Conservation (phyloP, 2,888 invertebrate species). For the Digitonthophagus gazella region DNA sequence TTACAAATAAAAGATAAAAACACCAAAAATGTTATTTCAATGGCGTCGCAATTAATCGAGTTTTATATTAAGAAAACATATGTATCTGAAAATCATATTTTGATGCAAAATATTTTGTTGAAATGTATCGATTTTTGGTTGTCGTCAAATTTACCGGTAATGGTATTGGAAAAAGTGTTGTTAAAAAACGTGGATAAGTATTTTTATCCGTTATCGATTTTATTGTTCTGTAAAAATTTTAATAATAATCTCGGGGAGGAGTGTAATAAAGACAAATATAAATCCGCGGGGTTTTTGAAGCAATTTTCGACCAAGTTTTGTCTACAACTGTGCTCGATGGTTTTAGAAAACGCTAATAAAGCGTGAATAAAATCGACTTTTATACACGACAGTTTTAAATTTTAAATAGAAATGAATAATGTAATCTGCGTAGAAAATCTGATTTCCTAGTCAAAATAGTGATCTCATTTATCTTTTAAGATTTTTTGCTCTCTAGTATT, state of each 20-base stretch:
- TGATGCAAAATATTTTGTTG: slow-evolving; percentile 51
- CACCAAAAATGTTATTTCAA: slow-evolving; percentile 43
- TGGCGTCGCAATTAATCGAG: slow-evolving; percentile 46
- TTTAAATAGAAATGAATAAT: background rate
- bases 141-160: slow-evolving; percentile 46
- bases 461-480: background rate
- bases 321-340: slow-evolving; percentile 52
- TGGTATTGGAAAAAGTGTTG: slow-evolving; percentile 47
- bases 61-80: slow-evolving; percentile 50
- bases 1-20: slow-evolving; percentile 42
- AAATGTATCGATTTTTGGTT: slow-evolving; percentile 52
- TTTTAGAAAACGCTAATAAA: slow-evolving; percentile 51
- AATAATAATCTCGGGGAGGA: slow-evolving; percentile 46
- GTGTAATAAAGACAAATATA: slow-evolving; percentile 40
- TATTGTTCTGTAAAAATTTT: slow-evolving; percentile 52
- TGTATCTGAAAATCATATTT: slow-evolving; percentile 50
- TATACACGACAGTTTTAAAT: background rate
- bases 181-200: slow-evolving; percentile 52
- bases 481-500: background rate
- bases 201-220: slow-evolving; percentile 51
- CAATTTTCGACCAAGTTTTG: slow-evolving; percentile 53
- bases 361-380: slow-evolving; percentile 37
- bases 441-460: background rate
- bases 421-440: no score
- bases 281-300: slow-evolving; percentile 50